Evolutionary conservation across 2,888 invertebrate genomes (phyloP), one percentile per base, ranked within the genome.

Genomic region (Pollenia griseotomentosa): DNA sequence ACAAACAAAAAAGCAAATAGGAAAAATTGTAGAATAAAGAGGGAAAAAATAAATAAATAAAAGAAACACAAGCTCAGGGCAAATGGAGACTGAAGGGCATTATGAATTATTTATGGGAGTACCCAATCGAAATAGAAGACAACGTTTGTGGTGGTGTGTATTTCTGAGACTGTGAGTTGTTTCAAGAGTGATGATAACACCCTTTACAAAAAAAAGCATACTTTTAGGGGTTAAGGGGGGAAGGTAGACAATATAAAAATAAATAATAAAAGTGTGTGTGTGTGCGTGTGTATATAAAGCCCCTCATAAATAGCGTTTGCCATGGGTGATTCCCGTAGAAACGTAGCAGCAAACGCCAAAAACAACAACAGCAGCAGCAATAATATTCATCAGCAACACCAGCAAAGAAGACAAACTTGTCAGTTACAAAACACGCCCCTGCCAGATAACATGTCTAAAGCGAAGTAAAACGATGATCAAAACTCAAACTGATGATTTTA

Each of bases 31-130:
- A 59, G 40, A 46, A 14, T 44, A 10, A 23, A 74, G 75, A 70
- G 33, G 12, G 23, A 48, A 66, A 66, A 81, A 84, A 14, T 42
- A 70, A 84, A 14, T 42, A 70, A 63, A 68, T 14, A 59, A 73
- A 59, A 75, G 11, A 70, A n/a, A 75, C 53, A 33, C 46, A 79
- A 61, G 84, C 75, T 77, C 70, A 59, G 63, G 77, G 59, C 85
- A 85, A 85, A 79, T 33, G 71, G 66, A 85, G 77, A 74, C 78
- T 84, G 84, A 79, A 80, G 74, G 79, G 87, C 84, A 88, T 89
- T 90, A 90, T 91, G 90, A 90, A 91, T 91, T 90, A 91, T 91
- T 91, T 90, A 91, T 91, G 90, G 85, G 88, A 89, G 89, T 90
- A 89, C 89, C 91, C 91, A 91, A 91, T 91, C 91, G 90, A 90